Base-by-base conservation (phyloP, 1,140 invertebrate genomes). In the Psilanteris sp. region DNA sequence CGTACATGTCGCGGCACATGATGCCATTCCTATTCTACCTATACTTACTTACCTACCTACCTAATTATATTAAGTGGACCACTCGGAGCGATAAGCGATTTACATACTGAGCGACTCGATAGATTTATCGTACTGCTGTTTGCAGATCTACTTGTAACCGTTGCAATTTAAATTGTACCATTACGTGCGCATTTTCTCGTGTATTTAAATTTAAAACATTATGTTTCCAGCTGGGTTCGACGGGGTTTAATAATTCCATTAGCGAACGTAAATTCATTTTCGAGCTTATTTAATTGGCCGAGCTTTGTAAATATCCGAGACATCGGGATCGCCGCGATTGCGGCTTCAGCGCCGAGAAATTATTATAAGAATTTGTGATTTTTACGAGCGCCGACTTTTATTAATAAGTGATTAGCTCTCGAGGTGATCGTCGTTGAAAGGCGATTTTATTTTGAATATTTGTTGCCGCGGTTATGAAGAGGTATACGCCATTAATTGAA, bases 41-140 rank as follows among this genome's bases (percentile, higher is more conserved):
- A 82, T 80, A 85, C 79, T 79, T 79, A 80, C 80, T 78, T 79
- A 80, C 78, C 81, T 81, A 79, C 76, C 79, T 76, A 84, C 77
- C 81, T 83, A 85, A 85, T 85, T 83, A 85, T 83, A 85, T 81
- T 83, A 85, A 85, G 83, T 85, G 79, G 82, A 82, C 83, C 83
- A 83, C 85, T 84, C 82, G 79, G 75, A 81, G 84, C 84, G 86
- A 87, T 87, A 88, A 88, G 85, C 84, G 82, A 88, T 88, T 87
- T 87, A 87, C 83, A 88, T 87, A 83, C 77, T 71, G 71, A 84
- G 81, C 68, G 78, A 82, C 79, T 68, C 83, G 85, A 87, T 87
- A 78, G 84, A 88, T 88, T 86, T 87, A 87, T 80, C 72, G 75
- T 39, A 48, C 66, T 34, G 61, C 67, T 36, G 55, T 71, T 75